A percentile compares a stretch with the other conserved stretches of the same genome.
Evolutionary conservation across 2,888 invertebrate genomes (phyloP).

Genomic region (Platerodrilus igneus): DNA sequence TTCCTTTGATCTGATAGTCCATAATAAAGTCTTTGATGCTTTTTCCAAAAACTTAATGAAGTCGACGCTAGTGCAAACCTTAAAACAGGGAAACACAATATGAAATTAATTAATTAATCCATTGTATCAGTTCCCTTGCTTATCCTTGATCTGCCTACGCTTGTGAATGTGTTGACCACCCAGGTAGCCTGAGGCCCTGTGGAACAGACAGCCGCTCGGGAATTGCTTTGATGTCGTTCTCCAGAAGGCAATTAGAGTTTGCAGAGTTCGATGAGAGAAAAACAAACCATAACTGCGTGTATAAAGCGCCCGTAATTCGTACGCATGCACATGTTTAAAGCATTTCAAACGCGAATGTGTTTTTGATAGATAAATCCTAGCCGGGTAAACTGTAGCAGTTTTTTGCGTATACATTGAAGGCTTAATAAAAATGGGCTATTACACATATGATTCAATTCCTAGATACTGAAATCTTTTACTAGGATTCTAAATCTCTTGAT

Average conservation of each 20-base stretch:
- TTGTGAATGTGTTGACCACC: slow-evolving; percentile 29
- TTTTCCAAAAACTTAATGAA: slow-evolving; percentile 8
- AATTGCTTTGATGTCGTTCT: slow-evolving; percentile 38
- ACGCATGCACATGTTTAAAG: slow-evolving; percentile 7
- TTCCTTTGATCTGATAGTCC: no score
- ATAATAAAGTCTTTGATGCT: no score
- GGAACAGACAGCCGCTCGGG: slow-evolving; percentile 32
- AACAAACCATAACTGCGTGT: slow-evolving; percentile 26
- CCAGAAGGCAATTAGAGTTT: slow-evolving; percentile 37
- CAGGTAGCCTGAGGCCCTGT: slow-evolving; percentile 28
- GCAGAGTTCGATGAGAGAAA: slow-evolving; percentile 32
- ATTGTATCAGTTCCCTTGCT: slow-evolving; percentile 16
- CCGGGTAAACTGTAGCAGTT: no score
- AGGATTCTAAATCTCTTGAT: no score
- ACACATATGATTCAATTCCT: no score
- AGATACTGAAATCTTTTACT: no score
- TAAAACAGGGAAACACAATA: slow-evolving; percentile 10
- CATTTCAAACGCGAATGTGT: no score
- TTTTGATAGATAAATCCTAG: no score
- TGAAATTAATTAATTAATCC: slow-evolving; percentile 22
- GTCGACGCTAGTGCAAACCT: slow-evolving; percentile 1
- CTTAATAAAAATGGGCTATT: no score
- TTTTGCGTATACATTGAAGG: no score
- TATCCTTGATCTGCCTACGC: slow-evolving; percentile 27
- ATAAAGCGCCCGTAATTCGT: slow-evolving; percentile 13